A percentile compares a stretch with the other conserved stretches of the same genome.
Evolutionary conservation across 2,888 invertebrate genomes (phyloP).

Genomic region (Papilio gigon): DNA sequence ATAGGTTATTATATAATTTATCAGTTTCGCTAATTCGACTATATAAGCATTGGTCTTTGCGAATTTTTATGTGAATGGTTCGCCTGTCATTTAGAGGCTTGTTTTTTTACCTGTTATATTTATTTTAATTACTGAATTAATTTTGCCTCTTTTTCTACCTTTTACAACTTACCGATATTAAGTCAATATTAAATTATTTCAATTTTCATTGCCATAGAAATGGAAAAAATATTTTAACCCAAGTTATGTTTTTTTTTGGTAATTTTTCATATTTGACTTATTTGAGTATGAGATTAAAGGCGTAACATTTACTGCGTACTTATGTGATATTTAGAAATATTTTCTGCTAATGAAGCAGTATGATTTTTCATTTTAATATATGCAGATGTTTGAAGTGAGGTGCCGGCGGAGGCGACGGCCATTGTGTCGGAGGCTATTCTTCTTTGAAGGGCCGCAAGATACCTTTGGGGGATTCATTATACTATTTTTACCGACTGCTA

Average conservation of each 20-base stretch:
- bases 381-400: slow-evolving; percentile 14
- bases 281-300: neutral
- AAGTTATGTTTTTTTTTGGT: neutral
- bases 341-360: neutral
- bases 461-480: slow-evolving; percentile 27
- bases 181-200: neutral
- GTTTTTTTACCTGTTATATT: neutral
- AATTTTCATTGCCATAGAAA: neutral
- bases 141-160: neutral
- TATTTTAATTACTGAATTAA: neutral
- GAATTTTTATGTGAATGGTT: slow-evolving; percentile 12
- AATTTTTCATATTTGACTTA: too few species aligned
- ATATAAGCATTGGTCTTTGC: too few species aligned
- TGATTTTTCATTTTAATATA: slow-evolving; percentile 13
- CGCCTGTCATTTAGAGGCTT: too few species aligned
- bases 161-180: neutral
- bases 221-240: neutral
- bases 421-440: slow-evolving; percentile 27
- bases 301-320: neutral
- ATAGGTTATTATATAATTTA: too few species aligned
- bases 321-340: neutral
- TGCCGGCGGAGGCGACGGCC: neutral
- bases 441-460: slow-evolving; percentile 28
- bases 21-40: too few species aligned
- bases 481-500: slow-evolving; percentile 26